Evolutionary conservation across 1,140 invertebrate genomes (phyloP), one percentile per base, ranked within the genome.

Genomic region (Cyphomyrmex costatus): DNA sequence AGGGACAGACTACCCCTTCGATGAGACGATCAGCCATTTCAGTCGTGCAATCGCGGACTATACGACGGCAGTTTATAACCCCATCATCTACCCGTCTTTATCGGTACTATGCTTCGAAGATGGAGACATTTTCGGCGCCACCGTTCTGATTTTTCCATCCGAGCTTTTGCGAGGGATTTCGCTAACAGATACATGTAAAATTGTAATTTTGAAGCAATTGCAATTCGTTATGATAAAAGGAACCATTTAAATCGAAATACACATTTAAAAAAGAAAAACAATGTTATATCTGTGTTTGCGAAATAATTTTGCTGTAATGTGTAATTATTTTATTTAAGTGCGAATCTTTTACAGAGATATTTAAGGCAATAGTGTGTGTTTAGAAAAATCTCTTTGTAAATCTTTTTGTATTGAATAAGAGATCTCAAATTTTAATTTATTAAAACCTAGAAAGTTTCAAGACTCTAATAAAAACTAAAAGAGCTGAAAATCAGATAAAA

Each of bases 81-180:
- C 92, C 84, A 93, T 94, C 91, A 91, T 90, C 82, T 89, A 82
- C 86, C 89, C 85, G 92, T 90, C 91, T 93, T 93, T 93, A 94
- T 93, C 93, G 92, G 63, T 68, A 71, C 63, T 87, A 85, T 80
- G 61, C 76, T 89, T 36, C 66, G 87, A 86, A 89, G 90, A 92
- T 91, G 91, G 92, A 92, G 92, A 93, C 92, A 92, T 92, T 94
- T 94, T 94, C 90, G 92, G 93, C 93, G 93, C 93, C 93, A 92
- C 79, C 85, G 86, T 92, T 93, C 90, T 76, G 89, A 91, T 90
- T 91, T 91, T 91, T 90, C 85, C 77, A 86, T 85, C 68, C 53
- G 21, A 46, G 30, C n/a, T 80, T 12, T 68, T 12, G 51, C 65
- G 33, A 46, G 12, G 33, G 30, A 16, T 70, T 56, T 30, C 10